These are phyloP conservation scores for Pseudeuparius sepicola DNA, from an alignment of 2,888 invertebrate species.

Conservation along the genomic window DNA sequence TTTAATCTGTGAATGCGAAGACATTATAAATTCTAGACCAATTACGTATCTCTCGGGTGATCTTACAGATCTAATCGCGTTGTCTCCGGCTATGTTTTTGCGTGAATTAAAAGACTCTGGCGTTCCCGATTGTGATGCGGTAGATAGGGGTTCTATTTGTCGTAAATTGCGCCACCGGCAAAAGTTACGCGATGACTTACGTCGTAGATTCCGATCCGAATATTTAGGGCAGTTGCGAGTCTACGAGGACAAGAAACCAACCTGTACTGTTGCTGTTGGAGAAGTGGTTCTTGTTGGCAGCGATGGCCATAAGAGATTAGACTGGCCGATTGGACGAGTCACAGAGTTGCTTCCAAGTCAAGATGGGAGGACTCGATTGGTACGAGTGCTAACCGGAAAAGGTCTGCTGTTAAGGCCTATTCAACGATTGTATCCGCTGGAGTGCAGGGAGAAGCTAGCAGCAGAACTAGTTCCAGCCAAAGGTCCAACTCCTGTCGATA, in stretches of 20 bases:
- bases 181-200: slow-evolving; percentile 22
- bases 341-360: slow-evolving; percentile 18
- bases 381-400: slow-evolving; percentile 12
- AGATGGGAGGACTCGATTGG: slow-evolving; percentile 18
- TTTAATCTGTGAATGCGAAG: slow-evolving; percentile 29
- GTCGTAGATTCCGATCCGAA: slow-evolving; percentile 21
- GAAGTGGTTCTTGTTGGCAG: slow-evolving; percentile 21
- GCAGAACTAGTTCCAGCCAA: too few species aligned
- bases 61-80: slow-evolving; percentile 15
- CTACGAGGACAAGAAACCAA: slow-evolving; percentile 8
- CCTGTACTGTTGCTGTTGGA: slow-evolving; percentile 9
- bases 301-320: slow-evolving; percentile 17
- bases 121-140: slow-evolving; percentile 23
- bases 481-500: too few species aligned
- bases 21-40: slow-evolving; percentile 30
- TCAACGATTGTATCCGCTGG: slow-evolving; percentile 18
- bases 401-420: slow-evolving; percentile 17
- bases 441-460: too few species aligned
- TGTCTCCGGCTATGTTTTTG: slow-evolving; percentile 28
- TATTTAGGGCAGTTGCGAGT: too few species aligned
- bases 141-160: slow-evolving; percentile 17
- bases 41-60: slow-evolving; percentile 20
- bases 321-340: slow-evolving; percentile 20
- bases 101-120: slow-evolving; percentile 19
- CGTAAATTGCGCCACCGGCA: slow-evolving; percentile 19